Base-by-base conservation (phyloP, 2,888 invertebrate genomes). In the Hanleya hanleyi region DNA sequence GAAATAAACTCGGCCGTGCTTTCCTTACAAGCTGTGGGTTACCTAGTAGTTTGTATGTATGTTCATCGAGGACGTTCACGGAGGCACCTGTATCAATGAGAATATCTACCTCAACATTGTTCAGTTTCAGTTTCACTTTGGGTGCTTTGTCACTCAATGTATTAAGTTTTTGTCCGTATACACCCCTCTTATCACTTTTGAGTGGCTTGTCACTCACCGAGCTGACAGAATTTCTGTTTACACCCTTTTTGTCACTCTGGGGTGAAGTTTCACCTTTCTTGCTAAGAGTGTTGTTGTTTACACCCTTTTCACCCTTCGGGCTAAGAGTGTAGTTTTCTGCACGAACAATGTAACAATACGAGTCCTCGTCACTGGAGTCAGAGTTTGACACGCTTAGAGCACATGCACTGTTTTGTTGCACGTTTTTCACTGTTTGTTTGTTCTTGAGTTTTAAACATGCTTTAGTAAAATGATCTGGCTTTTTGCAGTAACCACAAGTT, bases 381-480 rank as follows among this genome's bases (percentile, higher is more conserved):
- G 61, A 57, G 26, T 57, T 2, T 3, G 3, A 57, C 47, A 22
- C 18, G 47, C 47, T 47, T 51, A 22, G 57, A 12, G 29, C 57
- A 26, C 29, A 5, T 26, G 61, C 61, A 57, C 61, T 29, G 15
- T 57, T 4, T 22, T 32, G 15, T 26, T 57, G 61, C 18, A 9
- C 15, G 22, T 5, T 47, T 18, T 47, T 47, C 47, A 47, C 47
- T n/a, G 47, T 47, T 41, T 41, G 41, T 7, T 47, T 47, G n/a
- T 47, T 47, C 7, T 57, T 57, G 15, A 57, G 33, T 2, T 2
- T 57, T 5, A 57, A 33, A 64, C 64, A 64, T 15, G 18, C 64
- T 38, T 18, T 49, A 5, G n/a, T 41, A 38, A 75, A 73, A 57
- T 77, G 78, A 62, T 71, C 66, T 15, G 47, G 38, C 62, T 74